phyloP scores from a whole-genome alignment of 1,140 invertebrate genomes.

The Procambarus clarkii region DNA sequence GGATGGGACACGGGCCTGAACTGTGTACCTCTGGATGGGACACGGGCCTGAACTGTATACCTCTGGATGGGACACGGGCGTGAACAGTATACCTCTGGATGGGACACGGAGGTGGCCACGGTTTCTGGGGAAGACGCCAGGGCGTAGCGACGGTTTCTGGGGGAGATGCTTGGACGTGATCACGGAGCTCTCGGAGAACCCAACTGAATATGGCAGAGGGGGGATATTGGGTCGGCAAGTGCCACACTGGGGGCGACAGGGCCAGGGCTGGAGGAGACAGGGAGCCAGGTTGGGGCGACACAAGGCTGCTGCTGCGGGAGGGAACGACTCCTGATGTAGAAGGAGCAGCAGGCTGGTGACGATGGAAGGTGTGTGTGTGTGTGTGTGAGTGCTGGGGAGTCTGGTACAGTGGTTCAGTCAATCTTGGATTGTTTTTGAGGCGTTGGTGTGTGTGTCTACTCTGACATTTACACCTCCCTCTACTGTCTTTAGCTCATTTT shows the following conservation, averaged over 20 bases:
- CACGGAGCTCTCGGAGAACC: background rate
- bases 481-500: too few relatives aligned
- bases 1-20: background rate
- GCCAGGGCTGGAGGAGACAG: background rate
- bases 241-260: constrained; percentile 24
- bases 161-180: background rate
- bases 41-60: background rate
- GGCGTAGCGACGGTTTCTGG: too few relatives aligned
- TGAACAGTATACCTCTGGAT: background rate
- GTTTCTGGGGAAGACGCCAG: too few relatives aligned
- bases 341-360: background rate
- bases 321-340: background rate
- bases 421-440: too few relatives aligned
- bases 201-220: constrained; percentile 35
- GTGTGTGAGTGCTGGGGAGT: background rate
- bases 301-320: background rate
- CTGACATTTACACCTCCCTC: too few relatives aligned
- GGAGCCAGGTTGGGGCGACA: constrained; percentile 17
- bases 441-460: too few relatives aligned
- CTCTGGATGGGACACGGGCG: background rate
- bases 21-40: background rate
- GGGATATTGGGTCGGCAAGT: background rate
- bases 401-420: too few relatives aligned
- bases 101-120: too few relatives aligned
- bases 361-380: constrained; percentile 10